Evolutionary conservation across 2,888 invertebrate species (phyloP), one percentile per base, ranked within the genome.

Genomic region (Pseudococcus longispinus): DNA sequence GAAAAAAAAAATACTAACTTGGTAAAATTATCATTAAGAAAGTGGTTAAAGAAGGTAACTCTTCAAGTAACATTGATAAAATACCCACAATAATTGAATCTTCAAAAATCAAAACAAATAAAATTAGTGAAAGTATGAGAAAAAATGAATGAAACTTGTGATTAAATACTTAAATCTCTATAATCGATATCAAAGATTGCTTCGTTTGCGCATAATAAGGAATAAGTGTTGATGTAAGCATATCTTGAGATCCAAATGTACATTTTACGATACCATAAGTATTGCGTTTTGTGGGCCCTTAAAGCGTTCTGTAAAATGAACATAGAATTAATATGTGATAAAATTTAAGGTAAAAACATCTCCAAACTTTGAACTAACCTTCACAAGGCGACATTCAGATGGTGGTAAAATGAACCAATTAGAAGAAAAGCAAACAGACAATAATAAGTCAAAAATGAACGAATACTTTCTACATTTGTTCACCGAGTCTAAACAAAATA

Each of bases 251-350:
- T 96, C 70, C 93, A 90, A 89, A 98, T 94, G 90, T 98, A 99
- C 4, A 99, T 92, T 90, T 94, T 93, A 87, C 99, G 93, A 91
- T 96, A 99, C 99, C 99, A 99, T 60, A 96, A 94, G 92, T 97
- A 94, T 91, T 99, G 99, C n/a, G 97, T 96, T 89, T 92, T 91
- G 91, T 99, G 98, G 87, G 93, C 93, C 88, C 92, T 92, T 97
- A 98, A 98, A 4, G 98, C 97, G 88, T 92, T 91, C 90, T 95
- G 90, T 88, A 91, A 90, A 70, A 32, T 29, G 6, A 70, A 70
- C 2, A 4, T 6, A 29, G 26, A 70, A 60, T 23, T 70, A 70
- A 2, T 32, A 23, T 55, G n/a, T 2, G 29, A 9, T 13, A 55
- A 5, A 55, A 37, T 37, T 4, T 4, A 32, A 4, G n/a, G n/a